Evolutionary conservation across 1,140 invertebrate species (phyloP).

Genomic region (Drosophila ercepeae): DNA sequence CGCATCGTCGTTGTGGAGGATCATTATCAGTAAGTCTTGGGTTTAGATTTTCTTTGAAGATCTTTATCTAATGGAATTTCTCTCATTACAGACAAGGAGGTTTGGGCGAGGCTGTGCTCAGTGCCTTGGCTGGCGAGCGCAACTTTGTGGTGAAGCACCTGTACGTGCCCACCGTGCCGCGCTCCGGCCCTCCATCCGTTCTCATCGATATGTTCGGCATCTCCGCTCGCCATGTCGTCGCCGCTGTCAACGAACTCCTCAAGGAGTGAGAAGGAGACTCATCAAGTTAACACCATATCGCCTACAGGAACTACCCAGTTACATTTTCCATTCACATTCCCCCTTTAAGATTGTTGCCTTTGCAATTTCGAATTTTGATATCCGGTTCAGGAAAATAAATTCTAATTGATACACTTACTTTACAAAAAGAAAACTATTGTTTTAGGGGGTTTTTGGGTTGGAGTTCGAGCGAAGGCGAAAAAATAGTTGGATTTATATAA

Average conservation of each 20-base stretch:
- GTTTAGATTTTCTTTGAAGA: too few species aligned
- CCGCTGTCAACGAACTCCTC: constrained; percentile 88
- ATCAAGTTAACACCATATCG: not conserved
- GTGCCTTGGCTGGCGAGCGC: constrained; percentile 89
- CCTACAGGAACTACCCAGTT: constrained; percentile 11
- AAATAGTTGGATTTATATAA: too few species aligned
- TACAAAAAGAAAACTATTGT: not conserved
- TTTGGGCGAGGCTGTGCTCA: constrained; percentile 96
- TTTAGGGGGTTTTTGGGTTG: not conserved
- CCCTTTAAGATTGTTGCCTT: constrained; percentile 12
- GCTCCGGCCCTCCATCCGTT: constrained; percentile 94
- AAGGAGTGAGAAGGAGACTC: constrained; percentile 84
- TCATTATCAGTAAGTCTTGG: constrained; percentile 92
- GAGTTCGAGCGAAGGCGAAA: too few species aligned
- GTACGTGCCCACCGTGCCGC: constrained; percentile 93
- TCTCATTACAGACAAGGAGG: constrained; percentile 88
- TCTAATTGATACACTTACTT: constrained; percentile 21
- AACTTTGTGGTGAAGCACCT: constrained; percentile 93
- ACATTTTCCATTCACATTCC: constrained; percentile 10
- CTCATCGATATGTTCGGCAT: constrained; percentile 96
- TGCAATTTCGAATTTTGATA: constrained; percentile 12
- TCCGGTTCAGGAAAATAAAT: constrained; percentile 23
- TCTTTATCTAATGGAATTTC: not conserved
- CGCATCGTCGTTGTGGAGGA: constrained; percentile 97
- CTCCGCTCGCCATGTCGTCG: constrained; percentile 91